Percentiles rank a stretch among this genome's conserved stretches.
Conservation (phyloP, 1,140 invertebrate genomes). For the Himalopsyche phryganea region DNA sequence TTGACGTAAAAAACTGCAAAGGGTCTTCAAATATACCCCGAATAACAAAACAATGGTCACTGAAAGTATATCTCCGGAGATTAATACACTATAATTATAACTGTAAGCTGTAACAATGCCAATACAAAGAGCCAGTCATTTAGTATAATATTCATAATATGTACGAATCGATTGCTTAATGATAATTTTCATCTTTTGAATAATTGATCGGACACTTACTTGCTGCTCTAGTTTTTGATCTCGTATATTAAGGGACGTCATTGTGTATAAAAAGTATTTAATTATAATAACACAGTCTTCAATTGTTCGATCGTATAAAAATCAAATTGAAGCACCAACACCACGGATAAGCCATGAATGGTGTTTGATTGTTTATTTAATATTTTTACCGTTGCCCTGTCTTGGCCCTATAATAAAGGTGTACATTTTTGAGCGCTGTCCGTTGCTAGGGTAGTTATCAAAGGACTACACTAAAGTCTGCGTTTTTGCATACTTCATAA, state of each 20-base stretch:
- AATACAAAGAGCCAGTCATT: too few species aligned
- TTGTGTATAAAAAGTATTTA: conserved; percentile 36
- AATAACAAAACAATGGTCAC: too few species aligned
- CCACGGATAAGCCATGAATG: background rate
- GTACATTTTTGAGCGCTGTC: conserved; percentile 22
- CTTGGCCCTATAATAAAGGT: conserved; percentile 15
- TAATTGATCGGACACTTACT: conserved; percentile 49
- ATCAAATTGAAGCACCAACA: conserved; percentile 6
- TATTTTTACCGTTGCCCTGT: conserved; percentile 8
- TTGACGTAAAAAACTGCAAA: too few species aligned
- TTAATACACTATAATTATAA: too few species aligned
- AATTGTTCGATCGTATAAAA: background rate
- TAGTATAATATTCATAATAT: background rate
- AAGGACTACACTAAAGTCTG: background rate
- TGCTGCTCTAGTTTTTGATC: conserved; percentile 76
- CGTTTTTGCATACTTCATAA: too few species aligned
- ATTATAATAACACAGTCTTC: conserved; percentile 8
- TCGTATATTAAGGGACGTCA: conserved; percentile 65
- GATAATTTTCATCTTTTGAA: conserved; percentile 12
- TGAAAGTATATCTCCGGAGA: too few species aligned
- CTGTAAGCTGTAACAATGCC: too few species aligned
- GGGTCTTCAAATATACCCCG: too few species aligned
- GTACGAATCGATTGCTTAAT: too few species aligned
- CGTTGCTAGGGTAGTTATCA: conserved; percentile 22
- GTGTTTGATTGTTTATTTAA: conserved; percentile 6